phyloP scores from a whole-genome alignment of 2,888 invertebrate species.

The Drosophila parthenogenetica region DNA sequence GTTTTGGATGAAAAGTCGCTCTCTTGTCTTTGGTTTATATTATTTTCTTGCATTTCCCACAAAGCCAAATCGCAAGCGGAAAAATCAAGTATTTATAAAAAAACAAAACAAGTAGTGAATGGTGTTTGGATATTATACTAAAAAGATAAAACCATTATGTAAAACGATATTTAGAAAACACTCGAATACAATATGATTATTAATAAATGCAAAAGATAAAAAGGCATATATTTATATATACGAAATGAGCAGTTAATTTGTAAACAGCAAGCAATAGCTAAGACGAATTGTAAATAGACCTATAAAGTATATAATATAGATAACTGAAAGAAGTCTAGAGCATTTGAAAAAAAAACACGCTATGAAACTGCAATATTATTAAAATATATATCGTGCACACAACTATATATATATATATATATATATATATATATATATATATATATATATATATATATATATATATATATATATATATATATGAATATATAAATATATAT shows the following conservation, averaged over 20 bases:
- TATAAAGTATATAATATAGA: constrained; percentile 6
- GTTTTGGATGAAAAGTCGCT: constrained; percentile 29
- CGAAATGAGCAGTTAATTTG: constrained; percentile 7
- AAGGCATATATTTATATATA: constrained; percentile 22
- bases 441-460: constrained; percentile 35
- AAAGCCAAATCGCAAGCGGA: not conserved
- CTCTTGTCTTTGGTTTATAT: constrained; percentile 33
- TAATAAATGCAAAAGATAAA: constrained; percentile 17
- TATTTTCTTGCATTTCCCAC: constrained; percentile 1
- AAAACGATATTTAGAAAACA: constrained; percentile 46
- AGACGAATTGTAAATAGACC: constrained; percentile 48
- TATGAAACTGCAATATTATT: constrained; percentile 21
- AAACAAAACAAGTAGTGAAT: constrained; percentile 9
- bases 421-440: constrained; percentile 11
- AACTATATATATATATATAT: constrained; percentile 40
- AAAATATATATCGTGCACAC: constrained; percentile 24
- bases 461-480: constrained; percentile 21
- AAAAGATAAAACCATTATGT: constrained; percentile 6
- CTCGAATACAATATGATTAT: constrained; percentile 51
- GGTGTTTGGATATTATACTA: constrained; percentile 49
- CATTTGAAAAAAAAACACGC: constrained; percentile 25
- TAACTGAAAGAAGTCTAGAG: constrained; percentile 20
- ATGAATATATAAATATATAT: too few relatives aligned
- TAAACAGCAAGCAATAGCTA: constrained; percentile 9
- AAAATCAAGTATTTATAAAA: constrained; percentile 1